Percentiles rank a stretch among this genome's conserved stretches.
phyloP scores from a whole-genome alignment of 1,140 invertebrate genomes.

The Trachymyrmex septentrionalis region DNA sequence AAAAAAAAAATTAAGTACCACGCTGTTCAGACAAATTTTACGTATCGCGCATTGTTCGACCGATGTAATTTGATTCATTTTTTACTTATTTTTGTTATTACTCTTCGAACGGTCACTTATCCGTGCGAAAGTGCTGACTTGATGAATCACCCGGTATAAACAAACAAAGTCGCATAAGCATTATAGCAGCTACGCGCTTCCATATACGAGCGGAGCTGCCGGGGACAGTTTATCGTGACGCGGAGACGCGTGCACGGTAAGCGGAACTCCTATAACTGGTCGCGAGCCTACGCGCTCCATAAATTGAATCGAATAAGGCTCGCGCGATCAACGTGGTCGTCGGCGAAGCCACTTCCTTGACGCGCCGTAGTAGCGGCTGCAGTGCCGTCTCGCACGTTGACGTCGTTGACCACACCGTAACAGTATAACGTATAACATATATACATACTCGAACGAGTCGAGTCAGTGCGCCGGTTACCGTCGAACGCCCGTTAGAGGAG shows the following conservation, averaged over 20 bases:
- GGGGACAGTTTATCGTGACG: background rate
- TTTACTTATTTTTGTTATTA: background rate
- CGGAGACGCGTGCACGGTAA: background rate
- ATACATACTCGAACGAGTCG: background rate
- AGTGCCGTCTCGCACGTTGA: too few relatives aligned
- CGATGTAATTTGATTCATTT: too few relatives aligned
- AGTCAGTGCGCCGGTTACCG: background rate
- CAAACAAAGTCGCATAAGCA: background rate
- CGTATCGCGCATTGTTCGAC: too few relatives aligned
- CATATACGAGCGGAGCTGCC: background rate
- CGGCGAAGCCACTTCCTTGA: background rate
- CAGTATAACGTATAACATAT: too few relatives aligned
- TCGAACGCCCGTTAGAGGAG: background rate
- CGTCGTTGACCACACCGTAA: too few relatives aligned
- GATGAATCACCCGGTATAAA: background rate
- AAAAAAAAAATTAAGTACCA: background rate
- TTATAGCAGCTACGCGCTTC: background rate
- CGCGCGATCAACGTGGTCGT: background rate
- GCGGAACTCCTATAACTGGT: conserved; percentile 46
- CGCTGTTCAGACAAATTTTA: background rate
- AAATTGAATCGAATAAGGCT: conserved; percentile 62
- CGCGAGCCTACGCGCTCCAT: conserved; percentile 49
- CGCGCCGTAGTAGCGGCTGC: background rate
- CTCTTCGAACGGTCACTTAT: background rate
- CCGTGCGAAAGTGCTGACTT: background rate